A percentile compares a stretch with the other conserved stretches of the same genome.
Evolutionary conservation across 2,888 invertebrate species (phyloP).

Genomic region (Stegana nigrithorax): DNA sequence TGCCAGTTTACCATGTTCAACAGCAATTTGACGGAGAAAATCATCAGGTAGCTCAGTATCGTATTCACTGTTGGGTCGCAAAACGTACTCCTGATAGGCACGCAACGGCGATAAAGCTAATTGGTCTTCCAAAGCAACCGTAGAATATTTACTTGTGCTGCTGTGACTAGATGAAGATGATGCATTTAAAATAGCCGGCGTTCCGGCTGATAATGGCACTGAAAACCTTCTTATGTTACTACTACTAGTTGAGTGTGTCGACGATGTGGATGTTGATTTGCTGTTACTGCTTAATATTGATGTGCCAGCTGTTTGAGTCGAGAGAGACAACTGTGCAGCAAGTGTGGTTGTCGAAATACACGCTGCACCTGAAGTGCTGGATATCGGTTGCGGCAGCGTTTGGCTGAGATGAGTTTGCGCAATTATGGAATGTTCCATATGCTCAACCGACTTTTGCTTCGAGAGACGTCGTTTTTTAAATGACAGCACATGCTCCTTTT

Average conservation of each 20-base stretch:
- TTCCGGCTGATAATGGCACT: too few species aligned
- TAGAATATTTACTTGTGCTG: constrained; percentile 43
- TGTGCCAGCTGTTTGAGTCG: constrained; percentile 16
- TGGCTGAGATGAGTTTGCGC: neutral
- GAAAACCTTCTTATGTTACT: too few species aligned
- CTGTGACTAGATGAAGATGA: constrained; percentile 31
- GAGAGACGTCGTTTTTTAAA: constrained; percentile 67
- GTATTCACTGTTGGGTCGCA: constrained; percentile 46
- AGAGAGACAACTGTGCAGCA: constrained; percentile 24
- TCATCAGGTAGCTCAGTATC: constrained; percentile 55
- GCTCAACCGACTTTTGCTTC: constrained; percentile 67
- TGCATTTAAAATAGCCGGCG: too few species aligned
- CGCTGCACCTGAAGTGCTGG: constrained; percentile 10
- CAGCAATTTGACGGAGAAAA: constrained; percentile 63
- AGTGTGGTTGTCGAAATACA: constrained; percentile 3
- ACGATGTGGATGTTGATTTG: neutral
- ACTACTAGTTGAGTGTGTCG: neutral
- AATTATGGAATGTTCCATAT: constrained; percentile 51
- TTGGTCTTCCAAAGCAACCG: constrained; percentile 43
- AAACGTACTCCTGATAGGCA: constrained; percentile 64
- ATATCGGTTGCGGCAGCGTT: constrained; percentile 5
- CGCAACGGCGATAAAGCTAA: constrained; percentile 56
- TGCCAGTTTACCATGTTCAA: constrained; percentile 67
- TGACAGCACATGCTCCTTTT: constrained; percentile 64
- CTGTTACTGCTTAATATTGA: neutral